phyloP scores from a whole-genome alignment of 1,140 invertebrate genomes.

The Chrysopa pallens region DNA sequence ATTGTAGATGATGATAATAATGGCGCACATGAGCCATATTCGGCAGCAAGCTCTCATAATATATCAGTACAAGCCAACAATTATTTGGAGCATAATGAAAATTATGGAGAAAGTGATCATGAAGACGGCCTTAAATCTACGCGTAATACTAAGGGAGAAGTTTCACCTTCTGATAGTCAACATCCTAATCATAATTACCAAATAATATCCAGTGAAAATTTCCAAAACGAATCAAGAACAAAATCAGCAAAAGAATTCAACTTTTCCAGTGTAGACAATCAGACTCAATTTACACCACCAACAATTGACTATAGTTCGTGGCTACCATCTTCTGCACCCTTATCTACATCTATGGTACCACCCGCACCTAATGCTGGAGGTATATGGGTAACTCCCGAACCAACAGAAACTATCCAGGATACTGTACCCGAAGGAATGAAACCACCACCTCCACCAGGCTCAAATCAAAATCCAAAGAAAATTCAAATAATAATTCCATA shows the following conservation, averaged over 20 bases:
- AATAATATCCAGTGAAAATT: neutral
- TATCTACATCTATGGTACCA: conserved; percentile 13
- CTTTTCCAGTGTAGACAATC: neutral
- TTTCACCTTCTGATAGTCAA: neutral
- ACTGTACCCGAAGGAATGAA: conserved; percentile 19
- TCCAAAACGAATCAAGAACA: neutral
- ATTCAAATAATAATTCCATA: conserved; percentile 64
- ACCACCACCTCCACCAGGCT: conserved; percentile 12
- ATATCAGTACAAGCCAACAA: conserved; percentile 8
- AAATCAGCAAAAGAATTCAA: neutral
- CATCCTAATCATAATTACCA: neutral
- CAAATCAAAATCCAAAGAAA: conserved; percentile 28
- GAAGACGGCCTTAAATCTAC: no score
- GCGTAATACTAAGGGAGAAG: no score
- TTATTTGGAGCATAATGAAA: no score
- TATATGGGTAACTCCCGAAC: neutral
- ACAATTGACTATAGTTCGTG: conserved; percentile 11
- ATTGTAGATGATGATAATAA: conserved; percentile 11
- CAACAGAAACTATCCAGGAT: conserved; percentile 17
- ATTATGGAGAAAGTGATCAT: no score
- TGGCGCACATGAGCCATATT: conserved; percentile 2
- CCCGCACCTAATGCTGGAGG: conserved; percentile 12
- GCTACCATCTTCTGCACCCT: conserved; percentile 5
- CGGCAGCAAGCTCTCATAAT: conserved; percentile 10
- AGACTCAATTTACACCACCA: neutral